Base-by-base conservation (phyloP, 2,888 invertebrate genomes). In the Drosophila lutescens region DNA sequence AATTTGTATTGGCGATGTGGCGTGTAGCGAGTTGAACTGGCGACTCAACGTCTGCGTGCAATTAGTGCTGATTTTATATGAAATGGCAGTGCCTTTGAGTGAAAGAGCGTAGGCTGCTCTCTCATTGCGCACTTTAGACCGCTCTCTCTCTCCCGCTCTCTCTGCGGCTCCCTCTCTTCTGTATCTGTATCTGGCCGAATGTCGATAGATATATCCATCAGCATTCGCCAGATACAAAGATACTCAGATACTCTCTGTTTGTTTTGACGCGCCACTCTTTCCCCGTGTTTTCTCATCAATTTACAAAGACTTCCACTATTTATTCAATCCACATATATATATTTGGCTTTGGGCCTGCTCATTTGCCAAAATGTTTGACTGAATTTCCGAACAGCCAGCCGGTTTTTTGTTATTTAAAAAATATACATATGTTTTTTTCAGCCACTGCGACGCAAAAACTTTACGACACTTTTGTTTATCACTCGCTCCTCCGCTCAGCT, bases 21-120 rank as follows among this genome's bases (percentile, higher is more conserved):
- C 63, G 58, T 74, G 77, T 86, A 77, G 79, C 80, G 79, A 82
- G 82, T 86, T 88, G 63, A 73, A 81, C 79, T 88, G 93, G 94
- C 94, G 94, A 94, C 94, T 94, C 94, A 93, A 93, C 93, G 94
- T 94, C 94, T 94, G 93, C 92, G 92, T 92, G 90, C 79, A 85
- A 92, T 92, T 89, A 92, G 77, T 79, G 80, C 77, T 70, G 80
- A 83, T 90, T 91, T 91, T 91, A 91, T 91, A 90, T 78, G 61
- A 78, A 80, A 88, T 74, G 66, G 76, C 86, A 77, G 75, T 68
- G 62, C 47, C 26, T 41, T 32, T 65, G 60, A 55, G 59, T 32
- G 49, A 30, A 58, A 40, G 60, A 59, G 58, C 32, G 59, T 6
- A 20, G 17, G 17, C 30, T 8, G 9, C 30, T 58, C 58, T 32